Evolutionary conservation across 2,113 vertebrate genomes (phyloP).

Genomic region (Elanus axillaris): DNA sequence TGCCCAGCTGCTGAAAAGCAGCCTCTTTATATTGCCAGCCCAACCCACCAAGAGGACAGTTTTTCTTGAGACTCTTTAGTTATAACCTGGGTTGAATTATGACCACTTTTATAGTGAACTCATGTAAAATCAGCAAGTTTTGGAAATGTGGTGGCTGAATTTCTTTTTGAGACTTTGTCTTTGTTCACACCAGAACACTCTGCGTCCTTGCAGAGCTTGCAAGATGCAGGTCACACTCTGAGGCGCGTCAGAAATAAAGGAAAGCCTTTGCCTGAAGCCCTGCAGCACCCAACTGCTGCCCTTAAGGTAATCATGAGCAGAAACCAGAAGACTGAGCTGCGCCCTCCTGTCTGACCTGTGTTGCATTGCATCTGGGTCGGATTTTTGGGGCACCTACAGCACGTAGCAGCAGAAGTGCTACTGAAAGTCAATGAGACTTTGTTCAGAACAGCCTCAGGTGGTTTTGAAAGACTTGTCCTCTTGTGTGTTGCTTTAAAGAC

Average conservation of each 20-base stretch:
- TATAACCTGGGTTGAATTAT: neutral
- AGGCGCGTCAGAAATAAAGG: neutral
- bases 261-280: neutral
- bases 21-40: neutral
- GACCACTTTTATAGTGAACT: neutral
- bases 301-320: neutral
- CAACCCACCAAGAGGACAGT: neutral
- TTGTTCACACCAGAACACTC: neutral
- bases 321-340: neutral
- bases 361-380: neutral
- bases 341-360: neutral
- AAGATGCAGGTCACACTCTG: neutral
- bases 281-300: neutral
- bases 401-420: neutral
- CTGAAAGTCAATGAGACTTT: neutral
- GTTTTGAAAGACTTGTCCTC: neutral
- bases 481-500: neutral
- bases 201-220: neutral
- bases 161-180: neutral
- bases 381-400: neutral
- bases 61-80: neutral
- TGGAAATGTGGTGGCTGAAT: neutral
- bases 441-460: neutral
- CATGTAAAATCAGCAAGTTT: neutral
- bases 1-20: neutral